Evolutionary conservation across 2,113 vertebrate species (phyloP), one percentile per base, ranked within the genome.

Genomic region (Prionailurus viverrinus): DNA sequence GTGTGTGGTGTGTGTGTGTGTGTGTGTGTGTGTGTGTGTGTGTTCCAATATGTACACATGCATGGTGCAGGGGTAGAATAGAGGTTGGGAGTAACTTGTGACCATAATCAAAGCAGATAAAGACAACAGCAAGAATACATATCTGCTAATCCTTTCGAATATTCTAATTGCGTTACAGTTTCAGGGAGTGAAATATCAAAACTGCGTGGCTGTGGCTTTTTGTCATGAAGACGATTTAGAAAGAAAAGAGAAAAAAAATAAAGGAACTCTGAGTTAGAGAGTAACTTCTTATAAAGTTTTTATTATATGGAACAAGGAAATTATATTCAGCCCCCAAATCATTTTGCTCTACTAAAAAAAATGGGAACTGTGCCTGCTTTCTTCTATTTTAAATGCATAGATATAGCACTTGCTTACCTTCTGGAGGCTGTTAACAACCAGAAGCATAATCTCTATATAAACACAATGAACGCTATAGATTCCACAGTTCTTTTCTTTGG

Each of bases 401-500:
- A 89, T 23, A 23, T 6, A 84, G 69, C 66, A 78, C 92, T 94
- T 95, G 89, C 92, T 97, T 96, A 95, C 94, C 95, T 96, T 98
- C 97, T 97, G 97, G 83, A 92, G 53, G 25, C 87, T 92, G 76
- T 76, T 90, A 95, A 84, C 76, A 97, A 96, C 89, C 76, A 92
- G 92, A 96, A 96, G 51, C 74, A 88, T 73, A 63, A 90, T 91
- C 68, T 95, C 94, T 97, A 5, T 91, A 88, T 95, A 95, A 98
- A 97, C 92, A 97, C 95, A 96, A 87, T 61, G 80, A 97, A 97
- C 55, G 58, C 92, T 95, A 51, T 94, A 93, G 95, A 94, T 93
- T 93, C 78, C 85, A 94, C 69, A 89, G 79, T 81, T 82, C 89
- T 97, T 93, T 96, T 93, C 96, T 96, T 91, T 95, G 80, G 65